These are phyloP conservation scores for Oncorhynchus mykiss DNA, from an alignment of 2,113 vertebrate species.

Conservation along the genomic window DNA sequence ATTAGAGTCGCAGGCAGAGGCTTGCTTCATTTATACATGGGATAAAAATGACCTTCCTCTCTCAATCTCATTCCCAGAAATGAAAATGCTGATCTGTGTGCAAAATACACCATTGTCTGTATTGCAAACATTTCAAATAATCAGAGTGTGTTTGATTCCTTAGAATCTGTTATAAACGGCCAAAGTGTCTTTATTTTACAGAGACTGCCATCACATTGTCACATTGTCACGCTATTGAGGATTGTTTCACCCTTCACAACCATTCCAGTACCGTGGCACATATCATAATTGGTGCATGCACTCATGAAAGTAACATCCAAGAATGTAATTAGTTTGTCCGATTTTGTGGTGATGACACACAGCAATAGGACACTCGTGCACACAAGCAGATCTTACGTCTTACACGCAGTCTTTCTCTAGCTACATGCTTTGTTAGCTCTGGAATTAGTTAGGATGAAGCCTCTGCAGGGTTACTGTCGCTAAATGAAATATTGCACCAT, in stretches of 20 bases:
- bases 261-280: neutral
- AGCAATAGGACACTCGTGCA: neutral
- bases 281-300: neutral
- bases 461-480: neutral
- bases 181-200: neutral
- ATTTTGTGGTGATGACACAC: neutral
- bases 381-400: too few species aligned
- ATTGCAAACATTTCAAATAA: neutral
- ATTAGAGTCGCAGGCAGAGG: slow-evolving; percentile 23
- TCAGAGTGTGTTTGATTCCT: neutral
- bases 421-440: neutral
- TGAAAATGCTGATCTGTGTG: neutral
- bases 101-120: neutral
- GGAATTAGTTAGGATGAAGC: neutral
- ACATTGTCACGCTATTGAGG: neutral
- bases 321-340: neutral
- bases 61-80: neutral
- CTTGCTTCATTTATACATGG: neutral
- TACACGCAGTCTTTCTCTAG: neutral
- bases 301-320: neutral
- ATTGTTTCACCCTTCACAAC: neutral
- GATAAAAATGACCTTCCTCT: slow-evolving; percentile 29
- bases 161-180: neutral
- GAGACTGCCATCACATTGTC: neutral
- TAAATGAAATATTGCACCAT: slow-evolving; percentile 10